Percentiles rank a stretch among this genome's conserved stretches.
Conservation (phyloP, 2,797 vertebrate genomes). For the Cossypha polioptera region DNA sequence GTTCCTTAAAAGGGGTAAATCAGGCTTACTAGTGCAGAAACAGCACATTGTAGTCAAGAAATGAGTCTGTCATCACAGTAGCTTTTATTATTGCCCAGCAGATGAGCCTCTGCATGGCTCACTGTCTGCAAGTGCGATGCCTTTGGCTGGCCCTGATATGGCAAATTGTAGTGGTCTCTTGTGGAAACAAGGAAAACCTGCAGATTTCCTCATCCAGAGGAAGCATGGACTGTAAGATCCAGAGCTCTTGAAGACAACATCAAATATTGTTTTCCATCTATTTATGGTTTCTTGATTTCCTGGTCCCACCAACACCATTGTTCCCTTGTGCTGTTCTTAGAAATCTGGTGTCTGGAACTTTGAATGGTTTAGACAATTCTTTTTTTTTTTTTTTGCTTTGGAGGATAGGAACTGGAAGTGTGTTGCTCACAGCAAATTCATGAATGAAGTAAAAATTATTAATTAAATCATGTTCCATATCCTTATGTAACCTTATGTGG, state of each 20-base stretch:
- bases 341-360: background rate
- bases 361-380: background rate
- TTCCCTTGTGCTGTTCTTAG: conserved; percentile 42
- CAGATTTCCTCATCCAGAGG: conserved; percentile 18
- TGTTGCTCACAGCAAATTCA: background rate
- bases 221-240: background rate
- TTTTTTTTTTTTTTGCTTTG: background rate
- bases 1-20: background rate
- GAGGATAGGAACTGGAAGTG: background rate
- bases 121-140: background rate
- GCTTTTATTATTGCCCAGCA: background rate
- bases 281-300: conserved; percentile 39
- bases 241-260: background rate
- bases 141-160: background rate
- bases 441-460: background rate
- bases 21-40: background rate
- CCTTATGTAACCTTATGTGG: background rate
- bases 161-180: background rate
- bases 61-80: background rate
- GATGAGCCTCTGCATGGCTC: background rate
- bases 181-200: background rate
- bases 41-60: background rate
- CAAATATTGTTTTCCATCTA: background rate
- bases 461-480: background rate
- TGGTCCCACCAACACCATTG: background rate